These are phyloP conservation scores for Drosophila demipolita DNA, from an alignment of 2,888 invertebrate species.

Conservation along the genomic window DNA sequence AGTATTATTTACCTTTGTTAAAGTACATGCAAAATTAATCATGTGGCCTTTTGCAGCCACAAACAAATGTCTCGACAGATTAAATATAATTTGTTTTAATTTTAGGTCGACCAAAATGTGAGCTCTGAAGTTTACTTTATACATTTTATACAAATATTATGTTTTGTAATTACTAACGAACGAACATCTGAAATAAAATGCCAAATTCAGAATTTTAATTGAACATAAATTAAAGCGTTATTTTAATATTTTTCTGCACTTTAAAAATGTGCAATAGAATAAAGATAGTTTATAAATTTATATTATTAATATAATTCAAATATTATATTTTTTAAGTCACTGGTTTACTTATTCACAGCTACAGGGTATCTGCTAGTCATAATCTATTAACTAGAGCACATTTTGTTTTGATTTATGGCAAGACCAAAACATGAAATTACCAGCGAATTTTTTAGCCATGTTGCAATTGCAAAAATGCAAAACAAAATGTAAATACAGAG, in stretches of 20 bases:
- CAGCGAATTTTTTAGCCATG: conserved; percentile 19
- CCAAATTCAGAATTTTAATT: conserved; percentile 25
- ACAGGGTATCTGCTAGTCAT: not conserved
- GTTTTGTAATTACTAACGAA: conserved; percentile 15
- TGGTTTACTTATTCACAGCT: not conserved
- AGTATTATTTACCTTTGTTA: conserved; percentile 1
- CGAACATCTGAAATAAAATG: conserved; percentile 1
- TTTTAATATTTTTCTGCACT: not conserved
- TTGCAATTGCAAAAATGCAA: conserved; percentile 25
- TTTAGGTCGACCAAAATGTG: not conserved
- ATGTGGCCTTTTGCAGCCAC: not conserved
- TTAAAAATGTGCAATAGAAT: not conserved
- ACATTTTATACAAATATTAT: not conserved
- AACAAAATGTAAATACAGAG: conserved; percentile 11
- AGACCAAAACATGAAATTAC: conserved; percentile 19
- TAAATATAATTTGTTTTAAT: not conserved
- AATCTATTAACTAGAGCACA: not conserved
- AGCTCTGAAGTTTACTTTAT: not conserved
- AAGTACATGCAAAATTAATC: conserved; percentile 2
- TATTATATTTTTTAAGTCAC: not conserved
- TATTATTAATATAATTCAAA: not conserved
- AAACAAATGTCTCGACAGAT: not conserved
- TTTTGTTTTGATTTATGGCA: not conserved
- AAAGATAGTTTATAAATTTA: not conserved
- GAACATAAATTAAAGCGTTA: conserved; percentile 33